Base-by-base conservation (phyloP, 2,113 vertebrate genomes). In the Ranitomeya imitator region DNA sequence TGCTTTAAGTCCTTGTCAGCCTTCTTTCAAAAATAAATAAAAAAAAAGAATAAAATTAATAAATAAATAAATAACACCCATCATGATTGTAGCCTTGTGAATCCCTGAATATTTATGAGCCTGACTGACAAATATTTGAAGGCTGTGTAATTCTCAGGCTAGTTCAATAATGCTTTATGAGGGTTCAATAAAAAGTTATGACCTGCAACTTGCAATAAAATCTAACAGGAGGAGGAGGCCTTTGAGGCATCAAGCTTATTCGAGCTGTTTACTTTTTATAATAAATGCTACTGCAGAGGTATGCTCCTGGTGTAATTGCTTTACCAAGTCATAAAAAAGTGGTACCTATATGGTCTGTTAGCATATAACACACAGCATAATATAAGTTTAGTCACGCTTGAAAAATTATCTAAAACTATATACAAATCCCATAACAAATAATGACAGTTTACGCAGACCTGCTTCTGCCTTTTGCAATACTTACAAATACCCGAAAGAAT, bases 141-240 rank as follows among this genome's bases (percentile, higher is more conserved):
- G 79, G 79, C 86, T 88, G 37, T 88, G 86, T 82, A 82, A 88
- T 80, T 86, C 61, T 88, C 86, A 83, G 79, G 65, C 79, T 88
- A 83, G 86, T 88, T 88, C 86, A 88, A 88, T 88, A 88, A 88
- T 88, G 67, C 59, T 71, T 88, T 82, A 82, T 82, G 79, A 19
- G 73, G 57, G 67, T 82, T 88, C 79, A 88, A 88, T 88, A 74
- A 88, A 88, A 88, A 88, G 79, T 82, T 88, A 88, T 74, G 86
- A 88, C 86, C 86, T 82, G 79, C 79, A 82, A 74, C 67, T 74
- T 51, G 86, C 86, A 74, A 82, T 83, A 82, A 88, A 88, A 87
- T 63, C 79, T 74, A 82, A 88, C 65, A 82, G 79, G 78, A 87
- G 67, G 79, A 87, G 67, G 79, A 87, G 86, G 54, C 63, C 52